Evolutionary conservation across 1,140 invertebrate genomes (phyloP).

Genomic region (Euwallacea similis): DNA sequence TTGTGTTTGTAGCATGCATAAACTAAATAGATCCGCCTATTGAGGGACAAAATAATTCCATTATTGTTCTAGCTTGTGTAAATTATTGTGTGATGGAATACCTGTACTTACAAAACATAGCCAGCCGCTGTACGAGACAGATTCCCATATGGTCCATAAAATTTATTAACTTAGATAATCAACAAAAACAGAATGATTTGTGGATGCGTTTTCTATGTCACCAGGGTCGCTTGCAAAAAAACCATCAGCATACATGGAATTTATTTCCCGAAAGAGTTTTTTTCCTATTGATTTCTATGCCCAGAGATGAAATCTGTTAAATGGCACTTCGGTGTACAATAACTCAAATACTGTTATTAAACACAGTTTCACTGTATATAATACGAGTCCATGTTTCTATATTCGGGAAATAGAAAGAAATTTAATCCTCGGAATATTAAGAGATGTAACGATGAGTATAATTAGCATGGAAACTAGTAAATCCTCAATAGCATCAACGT

Average conservation of each 20-base stretch:
- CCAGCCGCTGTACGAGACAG: constrained; percentile 24
- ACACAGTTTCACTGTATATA: no score
- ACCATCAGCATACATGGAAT: constrained; percentile 19
- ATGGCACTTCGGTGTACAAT: background rate
- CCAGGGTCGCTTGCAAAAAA: constrained; percentile 18
- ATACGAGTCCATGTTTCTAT: no score
- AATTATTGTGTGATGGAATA: constrained; percentile 27
- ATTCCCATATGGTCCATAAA: constrained; percentile 33
- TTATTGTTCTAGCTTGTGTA: constrained; percentile 17
- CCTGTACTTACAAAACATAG: constrained; percentile 33
- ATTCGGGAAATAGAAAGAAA: no score
- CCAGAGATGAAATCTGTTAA: constrained; percentile 7
- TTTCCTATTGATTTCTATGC: constrained; percentile 12
- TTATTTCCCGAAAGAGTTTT: constrained; percentile 29
- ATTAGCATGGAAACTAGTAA: no score
- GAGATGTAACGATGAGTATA: no score
- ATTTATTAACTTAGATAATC: constrained; percentile 38
- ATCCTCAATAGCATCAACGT: no score
- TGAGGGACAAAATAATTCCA: background rate
- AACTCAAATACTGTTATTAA: background rate
- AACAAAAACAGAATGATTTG: constrained; percentile 34
- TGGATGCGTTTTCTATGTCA: constrained; percentile 31
- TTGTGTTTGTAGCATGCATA: background rate
- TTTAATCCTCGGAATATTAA: no score
- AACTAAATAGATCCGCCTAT: no score